phyloP scores from a whole-genome alignment of 2,113 vertebrate genomes.

The Excalfactoria chinensis region DNA sequence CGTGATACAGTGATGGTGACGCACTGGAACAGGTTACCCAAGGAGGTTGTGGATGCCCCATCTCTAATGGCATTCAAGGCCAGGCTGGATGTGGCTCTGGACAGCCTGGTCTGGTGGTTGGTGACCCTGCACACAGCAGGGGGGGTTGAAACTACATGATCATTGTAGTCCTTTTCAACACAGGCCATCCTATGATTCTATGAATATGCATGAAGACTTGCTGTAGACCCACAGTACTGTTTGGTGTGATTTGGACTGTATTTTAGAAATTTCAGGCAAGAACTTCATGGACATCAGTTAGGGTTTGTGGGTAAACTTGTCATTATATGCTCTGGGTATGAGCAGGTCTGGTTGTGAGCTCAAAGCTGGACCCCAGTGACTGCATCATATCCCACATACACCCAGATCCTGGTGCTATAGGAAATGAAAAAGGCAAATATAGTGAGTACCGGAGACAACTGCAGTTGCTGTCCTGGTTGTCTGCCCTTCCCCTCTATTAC shows the following conservation, averaged over 20 bases:
- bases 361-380: not conserved
- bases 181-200: no score
- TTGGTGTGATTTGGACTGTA: not conserved
- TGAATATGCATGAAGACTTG: not conserved
- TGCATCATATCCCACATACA: not conserved
- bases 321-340: not conserved
- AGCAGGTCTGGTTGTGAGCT: not conserved
- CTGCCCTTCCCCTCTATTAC: not conserved
- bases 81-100: no score
- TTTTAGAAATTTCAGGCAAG: not conserved
- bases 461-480: not conserved
- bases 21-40: no score
- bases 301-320: not conserved
- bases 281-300: not conserved
- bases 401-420: fast-evolving
- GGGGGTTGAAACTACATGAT: no score
- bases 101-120: no score
- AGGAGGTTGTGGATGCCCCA: no score
- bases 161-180: no score
- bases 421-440: not conserved
- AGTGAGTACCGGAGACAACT: not conserved
- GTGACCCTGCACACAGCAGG: no score
- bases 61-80: no score
- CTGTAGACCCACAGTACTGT: fast-evolving
- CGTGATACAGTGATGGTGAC: no score